Evolutionary conservation across 2,797 vertebrate species (phyloP).

Genomic region (Mastacembelus armatus): DNA sequence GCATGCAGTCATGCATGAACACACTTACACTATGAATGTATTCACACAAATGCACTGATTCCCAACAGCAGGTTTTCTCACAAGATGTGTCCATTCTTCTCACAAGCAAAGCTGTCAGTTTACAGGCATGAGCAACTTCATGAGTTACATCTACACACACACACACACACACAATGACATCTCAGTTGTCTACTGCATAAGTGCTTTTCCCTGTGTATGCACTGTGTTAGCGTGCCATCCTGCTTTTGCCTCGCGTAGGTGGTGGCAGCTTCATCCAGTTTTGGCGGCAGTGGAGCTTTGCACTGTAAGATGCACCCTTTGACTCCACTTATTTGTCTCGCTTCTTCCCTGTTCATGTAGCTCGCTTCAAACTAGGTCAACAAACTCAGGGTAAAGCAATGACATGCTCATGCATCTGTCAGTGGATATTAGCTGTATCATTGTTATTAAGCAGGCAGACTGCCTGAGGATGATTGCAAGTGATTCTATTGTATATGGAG

Average conservation of each 20-base stretch:
- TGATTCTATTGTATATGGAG: conserved; percentile 21
- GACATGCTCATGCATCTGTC: conserved; percentile 61
- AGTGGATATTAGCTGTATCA: conserved; percentile 48
- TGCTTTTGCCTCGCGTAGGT: conserved; percentile 28
- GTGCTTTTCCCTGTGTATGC: conserved; percentile 15
- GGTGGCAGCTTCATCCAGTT: conserved; percentile 29
- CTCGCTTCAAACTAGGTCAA: conserved; percentile 56
- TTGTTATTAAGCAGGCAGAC: conserved; percentile 26
- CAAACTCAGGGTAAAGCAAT: conserved; percentile 39
- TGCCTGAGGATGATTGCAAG: conserved; percentile 42
- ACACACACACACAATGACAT: conserved; percentile 5
- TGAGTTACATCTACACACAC: conserved; percentile 17
- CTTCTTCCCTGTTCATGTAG: background rate
- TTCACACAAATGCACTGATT: background rate
- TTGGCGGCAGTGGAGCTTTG: background rate
- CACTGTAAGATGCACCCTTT: conserved; percentile 24
- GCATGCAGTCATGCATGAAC: conserved; percentile 2
- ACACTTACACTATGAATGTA: background rate
- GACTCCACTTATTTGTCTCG: conserved; percentile 37
- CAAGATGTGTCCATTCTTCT: conserved; percentile 10
- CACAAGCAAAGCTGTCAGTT: conserved; percentile 34
- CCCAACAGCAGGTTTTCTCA: conserved; percentile 11
- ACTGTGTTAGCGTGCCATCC: conserved; percentile 9
- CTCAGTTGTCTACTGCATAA: conserved; percentile 17
- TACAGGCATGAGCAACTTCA: conserved; percentile 26